These are phyloP conservation scores for Patagioenas fasciata DNA, from an alignment of 2,113 vertebrate genomes.

Conservation along the genomic window DNA sequence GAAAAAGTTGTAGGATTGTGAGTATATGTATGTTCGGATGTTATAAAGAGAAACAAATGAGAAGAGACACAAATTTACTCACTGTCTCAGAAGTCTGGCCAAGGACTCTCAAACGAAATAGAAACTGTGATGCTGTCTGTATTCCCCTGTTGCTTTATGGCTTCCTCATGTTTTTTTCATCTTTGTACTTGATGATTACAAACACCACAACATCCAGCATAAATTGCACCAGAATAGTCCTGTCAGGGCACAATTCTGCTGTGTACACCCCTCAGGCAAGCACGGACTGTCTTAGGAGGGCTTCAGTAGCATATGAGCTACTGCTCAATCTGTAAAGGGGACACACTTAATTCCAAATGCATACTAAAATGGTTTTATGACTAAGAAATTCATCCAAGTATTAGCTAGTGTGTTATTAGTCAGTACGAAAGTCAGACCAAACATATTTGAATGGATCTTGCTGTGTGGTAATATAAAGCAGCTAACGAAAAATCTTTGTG, in stretches of 20 bases:
- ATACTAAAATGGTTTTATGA: background rate
- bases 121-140: background rate
- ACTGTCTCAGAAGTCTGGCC: background rate
- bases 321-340: background rate
- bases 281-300: background rate
- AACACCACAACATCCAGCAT: background rate
- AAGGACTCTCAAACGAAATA: background rate
- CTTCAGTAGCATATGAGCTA: background rate
- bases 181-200: background rate
- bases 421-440: background rate
- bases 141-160: background rate
- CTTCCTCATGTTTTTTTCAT: background rate
- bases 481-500: background rate
- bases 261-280: background rate
- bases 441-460: background rate
- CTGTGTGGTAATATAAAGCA: background rate
- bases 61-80: background rate
- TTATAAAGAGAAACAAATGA: background rate
- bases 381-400: background rate
- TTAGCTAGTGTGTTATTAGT: background rate
- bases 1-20: background rate
- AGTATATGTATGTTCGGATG: background rate
- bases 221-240: background rate
- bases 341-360: background rate
- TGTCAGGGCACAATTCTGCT: background rate